Evolutionary conservation across 1,140 invertebrate species (phyloP), one percentile per base, ranked within the genome.

Genomic region (Drosophila azteca): DNA sequence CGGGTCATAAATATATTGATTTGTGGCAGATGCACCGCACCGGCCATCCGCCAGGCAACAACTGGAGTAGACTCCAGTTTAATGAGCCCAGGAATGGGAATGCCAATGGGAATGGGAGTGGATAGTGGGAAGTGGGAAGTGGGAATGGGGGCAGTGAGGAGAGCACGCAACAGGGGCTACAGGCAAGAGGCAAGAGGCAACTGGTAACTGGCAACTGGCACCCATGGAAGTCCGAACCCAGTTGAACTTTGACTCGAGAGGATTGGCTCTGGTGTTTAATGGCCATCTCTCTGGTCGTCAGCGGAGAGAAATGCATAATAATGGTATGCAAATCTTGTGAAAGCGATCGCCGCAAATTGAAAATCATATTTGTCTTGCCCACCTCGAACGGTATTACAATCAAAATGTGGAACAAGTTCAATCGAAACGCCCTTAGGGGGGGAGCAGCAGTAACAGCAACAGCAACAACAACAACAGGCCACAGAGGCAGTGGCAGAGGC

Each of bases 361-460:
- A 84, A 85, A 84, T 85, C 80, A 83, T 84, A 84, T 85, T 85
- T 85, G 81, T 65, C 73, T 87, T 81, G 78, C 52, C 67, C 50
- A 45, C 60, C 77, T 58, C 60, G 64, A 55, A 63, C 77, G 77
- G 74, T 83, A 79, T 78, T 64, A 81, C 82, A 90, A 90, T 87
- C 87, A 87, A 88, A 90, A 83, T 88, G 88, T 90, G 79, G 80
- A 90, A 90, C 88, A 90, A 90, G 88, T 90, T 90, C 79, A 87
- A 88, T 84, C 82, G 71, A 76, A 85, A 87, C 69, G 76, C 76
- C 87, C 82, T 78, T 45, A 73, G 62, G 84, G 64, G 41, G 48
- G 26, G 8, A 59, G 22, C 24, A 24, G 35, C 8, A 59, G 17
- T 22, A 41, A 52, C 68, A 64, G 60, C 65, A 70, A 49, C 59